Conservation (phyloP, 2,888 invertebrate genomes). For the Epicampocera succincta region DNA sequence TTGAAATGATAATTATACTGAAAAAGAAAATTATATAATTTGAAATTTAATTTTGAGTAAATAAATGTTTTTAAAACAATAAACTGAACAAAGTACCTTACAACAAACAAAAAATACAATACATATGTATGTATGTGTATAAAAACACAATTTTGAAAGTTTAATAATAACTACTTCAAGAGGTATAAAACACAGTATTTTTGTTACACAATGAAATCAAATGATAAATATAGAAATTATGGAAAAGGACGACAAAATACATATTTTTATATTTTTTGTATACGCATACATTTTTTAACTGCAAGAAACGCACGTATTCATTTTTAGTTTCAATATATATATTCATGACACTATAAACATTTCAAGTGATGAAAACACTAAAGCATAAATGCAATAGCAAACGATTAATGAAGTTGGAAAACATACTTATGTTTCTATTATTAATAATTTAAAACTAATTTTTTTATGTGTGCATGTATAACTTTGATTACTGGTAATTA, state of each 20-base stretch:
- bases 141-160: slow-evolving; percentile 35
- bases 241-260: slow-evolving; percentile 43
- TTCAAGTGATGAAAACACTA: slow-evolving; percentile 12
- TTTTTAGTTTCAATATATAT: slow-evolving; percentile 35
- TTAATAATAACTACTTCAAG: slow-evolving; percentile 41
- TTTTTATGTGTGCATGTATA: slow-evolving; percentile 34
- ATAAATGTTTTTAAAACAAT: slow-evolving; percentile 34
- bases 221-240: slow-evolving; percentile 32
- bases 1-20: slow-evolving; percentile 18
- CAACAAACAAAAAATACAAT: slow-evolving; percentile 39
- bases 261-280: slow-evolving; percentile 54
- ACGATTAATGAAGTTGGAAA: slow-evolving; percentile 27
- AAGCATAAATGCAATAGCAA: slow-evolving; percentile 24
- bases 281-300: slow-evolving; percentile 56
- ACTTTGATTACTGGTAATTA: slow-evolving; percentile 12
- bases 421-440: slow-evolving; percentile 32
- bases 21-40: slow-evolving; percentile 25
- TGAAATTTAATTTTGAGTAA: slow-evolving; percentile 33
- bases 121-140: neutral
- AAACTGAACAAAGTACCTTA: slow-evolving; percentile 54
- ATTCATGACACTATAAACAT: slow-evolving; percentile 39
- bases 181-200: slow-evolving; percentile 48
- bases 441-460: slow-evolving; percentile 44
- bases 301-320: slow-evolving; percentile 44
- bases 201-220: slow-evolving; percentile 49